Base-by-base conservation (phyloP, 1,140 invertebrate species). In the Sweltsa coloradensis region DNA sequence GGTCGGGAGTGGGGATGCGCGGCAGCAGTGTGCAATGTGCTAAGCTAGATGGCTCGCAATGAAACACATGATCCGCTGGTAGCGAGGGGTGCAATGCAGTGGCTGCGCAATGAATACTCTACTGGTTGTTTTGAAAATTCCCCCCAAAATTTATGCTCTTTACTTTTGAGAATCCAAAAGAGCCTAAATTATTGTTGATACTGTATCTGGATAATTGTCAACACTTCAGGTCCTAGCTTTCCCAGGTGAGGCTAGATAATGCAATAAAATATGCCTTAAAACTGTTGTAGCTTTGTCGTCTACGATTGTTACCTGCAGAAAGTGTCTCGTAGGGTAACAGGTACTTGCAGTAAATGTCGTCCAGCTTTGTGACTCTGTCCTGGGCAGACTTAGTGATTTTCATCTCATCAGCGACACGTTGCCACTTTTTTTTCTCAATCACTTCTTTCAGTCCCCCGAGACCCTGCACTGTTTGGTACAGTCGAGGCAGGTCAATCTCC, bases 331-430 rank as follows among this genome's bases (percentile, higher is more conserved):
- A 96, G 0, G 91, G 89, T 45, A 97, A 65, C 23, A 96, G 68
- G 68, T 91, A 95, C 76, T 91, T 92, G 63, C 89, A 89, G 62
- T 95, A 97, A 47, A 93, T 83, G 55, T 89, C 81, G 61, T 96
- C 90, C 6, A 97, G 65, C 62, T 90, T 89, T 2, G 82, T 83
- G 4, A 84, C 78, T 22, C 87, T 71, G 64, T 91, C 87, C 56
- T 89, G 84, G 0, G 83, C 79, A 23, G 78, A 74, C 68, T 86
- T 86, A 0, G 85, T 83, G 54, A 93, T 85, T 57, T 81, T 81
- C 78, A 95, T 83, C 4, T 79, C 73, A 55, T 96, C 90, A 0
- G 89, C 89, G 11, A 96, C 85, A 56, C 81, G 83, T 1, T 78
- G 73, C 92, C 91, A 96, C 55, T 84, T 83, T 54, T 92, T 89